Evolutionary conservation across 2,888 invertebrate genomes (phyloP).

Genomic region (Tenodera sinensis): DNA sequence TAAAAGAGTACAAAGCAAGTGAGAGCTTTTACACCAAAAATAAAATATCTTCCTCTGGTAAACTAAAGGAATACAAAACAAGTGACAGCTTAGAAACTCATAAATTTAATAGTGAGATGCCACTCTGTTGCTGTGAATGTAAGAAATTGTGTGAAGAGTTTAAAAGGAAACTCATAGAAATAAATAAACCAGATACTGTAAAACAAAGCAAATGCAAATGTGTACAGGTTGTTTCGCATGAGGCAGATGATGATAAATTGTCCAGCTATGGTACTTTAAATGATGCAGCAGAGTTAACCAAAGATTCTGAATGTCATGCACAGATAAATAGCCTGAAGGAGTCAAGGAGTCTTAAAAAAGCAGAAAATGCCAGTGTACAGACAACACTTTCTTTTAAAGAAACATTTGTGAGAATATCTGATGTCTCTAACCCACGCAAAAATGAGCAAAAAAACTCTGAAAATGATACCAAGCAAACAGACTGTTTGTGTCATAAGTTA

Average conservation of each 20-base stretch:
- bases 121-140: constrained; percentile 19
- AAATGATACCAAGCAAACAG: not conserved
- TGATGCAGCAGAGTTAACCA: not conserved
- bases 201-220: not conserved
- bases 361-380: not conserved
- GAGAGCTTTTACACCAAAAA: not conserved
- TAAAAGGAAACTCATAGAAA: not conserved
- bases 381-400: not conserved
- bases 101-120: not conserved
- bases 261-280: not conserved
- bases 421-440: not conserved
- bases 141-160: not conserved
- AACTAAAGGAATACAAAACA: not conserved
- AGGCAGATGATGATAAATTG: not conserved
- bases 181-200: not conserved
- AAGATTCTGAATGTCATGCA: not conserved
- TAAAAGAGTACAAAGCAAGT: not conserved
- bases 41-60: constrained; percentile 7
- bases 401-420: not conserved
- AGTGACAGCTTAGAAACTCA: not conserved
- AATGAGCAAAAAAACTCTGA: not conserved
- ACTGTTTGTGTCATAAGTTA: not conserved
- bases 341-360: not conserved
- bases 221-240: not conserved
- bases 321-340: not conserved